Conservation (phyloP, 2,113 vertebrate genomes). For the Hipposideros armiger region DNA sequence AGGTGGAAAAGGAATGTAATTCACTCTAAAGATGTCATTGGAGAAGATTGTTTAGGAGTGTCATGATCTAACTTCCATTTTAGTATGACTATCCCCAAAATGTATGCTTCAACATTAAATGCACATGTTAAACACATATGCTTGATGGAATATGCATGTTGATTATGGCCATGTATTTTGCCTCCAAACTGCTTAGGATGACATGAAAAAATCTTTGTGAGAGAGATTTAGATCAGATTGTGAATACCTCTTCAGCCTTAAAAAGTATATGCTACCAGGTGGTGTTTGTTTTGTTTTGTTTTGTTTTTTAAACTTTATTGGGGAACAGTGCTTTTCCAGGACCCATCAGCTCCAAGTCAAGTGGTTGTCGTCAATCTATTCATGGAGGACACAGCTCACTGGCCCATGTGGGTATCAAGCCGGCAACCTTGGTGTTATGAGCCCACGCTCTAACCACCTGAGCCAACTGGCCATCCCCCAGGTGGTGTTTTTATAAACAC, state of each 20-base stretch:
- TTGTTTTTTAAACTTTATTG: too few species aligned
- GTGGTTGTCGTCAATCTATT: too few species aligned
- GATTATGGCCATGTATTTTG: neutral
- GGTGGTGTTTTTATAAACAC: neutral
- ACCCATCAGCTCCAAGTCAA: too few species aligned
- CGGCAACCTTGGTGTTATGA: too few species aligned
- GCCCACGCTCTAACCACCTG: too few species aligned
- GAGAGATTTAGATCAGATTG: neutral
- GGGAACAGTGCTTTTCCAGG: too few species aligned
- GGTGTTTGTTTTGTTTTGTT: neutral
- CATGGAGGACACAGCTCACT: too few species aligned
- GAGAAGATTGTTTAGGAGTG: neutral
- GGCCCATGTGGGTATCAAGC: too few species aligned
- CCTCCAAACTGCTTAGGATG: neutral
- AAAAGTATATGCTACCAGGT: neutral
- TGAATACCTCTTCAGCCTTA: neutral
- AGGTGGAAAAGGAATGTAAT: neutral
- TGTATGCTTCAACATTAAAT: conserved; percentile 13
- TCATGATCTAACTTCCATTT: neutral
- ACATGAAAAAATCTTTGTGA: neutral
- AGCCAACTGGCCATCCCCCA: neutral
- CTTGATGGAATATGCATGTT: neutral
- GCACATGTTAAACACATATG: neutral
- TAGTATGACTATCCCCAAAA: neutral
- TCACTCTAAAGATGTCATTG: neutral